Evolutionary conservation across 2,797 vertebrate species (phyloP), one percentile per base, ranked within the genome.

Genomic region (Echiichthys vipera): DNA sequence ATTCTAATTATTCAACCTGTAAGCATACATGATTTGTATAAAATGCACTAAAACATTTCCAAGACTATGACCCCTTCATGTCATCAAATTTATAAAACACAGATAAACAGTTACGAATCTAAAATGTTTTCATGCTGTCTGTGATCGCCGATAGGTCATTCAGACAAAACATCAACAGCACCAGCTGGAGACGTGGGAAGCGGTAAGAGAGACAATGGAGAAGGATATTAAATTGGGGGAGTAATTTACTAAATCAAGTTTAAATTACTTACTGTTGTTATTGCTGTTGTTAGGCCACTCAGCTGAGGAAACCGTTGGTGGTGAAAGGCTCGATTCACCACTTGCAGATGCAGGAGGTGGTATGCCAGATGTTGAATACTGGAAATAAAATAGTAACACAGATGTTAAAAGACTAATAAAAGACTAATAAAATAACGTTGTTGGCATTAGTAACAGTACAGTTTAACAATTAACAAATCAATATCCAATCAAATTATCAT

Each of bases 211-310:
- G 12, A 67, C 22, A 40, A 45, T 15, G 39, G 51, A 15, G 15
- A 7, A 37, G 11, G 5, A 42, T 7, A 20, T 25, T 12, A 45
- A 45, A 67, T 2, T 36, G 1, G 37, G 18, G 4, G 22, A 58
- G 7, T 8, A 5, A 51, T 54, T 39, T 24, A 20, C 17, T 22
- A 10, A 45, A 76, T 47, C 12, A 30, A 25, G 7, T 49, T 59
- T 22, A 58, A 63, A 71, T 77, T 1, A 65, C 30, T 69, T 50
- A 20, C 43, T 77, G 24, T 61, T 81, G 30, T 86, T 76, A 55
- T 65, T 83, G 55, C 24, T 72, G 42, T 76, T 72, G 42, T 76
- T 58, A 71, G 78, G 11, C 32, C 62, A 62, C 24, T 43, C 63
- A 46, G 57, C 47, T 17, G 57, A 71, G 20, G 68, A 70, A 57